Evolutionary conservation across 2,113 vertebrate species (phyloP).

Genomic region (Zosterops borbonicus): DNA sequence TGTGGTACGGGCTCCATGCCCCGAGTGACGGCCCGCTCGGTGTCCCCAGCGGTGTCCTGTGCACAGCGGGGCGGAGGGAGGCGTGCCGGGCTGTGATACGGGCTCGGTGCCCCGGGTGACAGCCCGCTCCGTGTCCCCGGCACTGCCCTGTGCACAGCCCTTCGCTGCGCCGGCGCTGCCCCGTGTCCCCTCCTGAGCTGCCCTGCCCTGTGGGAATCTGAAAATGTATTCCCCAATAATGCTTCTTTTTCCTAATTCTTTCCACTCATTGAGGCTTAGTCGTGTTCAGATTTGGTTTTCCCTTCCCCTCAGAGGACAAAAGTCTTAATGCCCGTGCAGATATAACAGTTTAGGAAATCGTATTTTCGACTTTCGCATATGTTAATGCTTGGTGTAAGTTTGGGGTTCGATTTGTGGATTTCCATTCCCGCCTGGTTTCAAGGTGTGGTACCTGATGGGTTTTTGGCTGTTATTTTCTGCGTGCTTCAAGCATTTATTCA

Average conservation of each 20-base stretch:
- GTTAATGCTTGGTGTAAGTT: neutral
- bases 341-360: neutral
- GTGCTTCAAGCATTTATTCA: accelerated
- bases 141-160: accelerated
- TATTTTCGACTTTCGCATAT: accelerated
- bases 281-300: neutral
- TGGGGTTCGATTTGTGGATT: neutral
- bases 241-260: neutral
- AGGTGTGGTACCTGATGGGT: neutral
- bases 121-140: accelerated
- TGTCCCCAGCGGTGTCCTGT: no score
- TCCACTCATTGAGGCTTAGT: no score
- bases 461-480: accelerated
- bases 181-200: neutral
- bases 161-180: accelerated
- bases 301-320: neutral
- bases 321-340: accelerated
- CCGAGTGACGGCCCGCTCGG: no score
- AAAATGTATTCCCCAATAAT: accelerated
- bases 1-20: no score
- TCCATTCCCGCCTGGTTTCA: neutral
- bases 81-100: no score
- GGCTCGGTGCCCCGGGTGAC: accelerated
- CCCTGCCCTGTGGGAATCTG: accelerated
- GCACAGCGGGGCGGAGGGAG: no score